Evolutionary conservation across 2,888 invertebrate genomes (phyloP).

Genomic region (Apodemia zela): DNA sequence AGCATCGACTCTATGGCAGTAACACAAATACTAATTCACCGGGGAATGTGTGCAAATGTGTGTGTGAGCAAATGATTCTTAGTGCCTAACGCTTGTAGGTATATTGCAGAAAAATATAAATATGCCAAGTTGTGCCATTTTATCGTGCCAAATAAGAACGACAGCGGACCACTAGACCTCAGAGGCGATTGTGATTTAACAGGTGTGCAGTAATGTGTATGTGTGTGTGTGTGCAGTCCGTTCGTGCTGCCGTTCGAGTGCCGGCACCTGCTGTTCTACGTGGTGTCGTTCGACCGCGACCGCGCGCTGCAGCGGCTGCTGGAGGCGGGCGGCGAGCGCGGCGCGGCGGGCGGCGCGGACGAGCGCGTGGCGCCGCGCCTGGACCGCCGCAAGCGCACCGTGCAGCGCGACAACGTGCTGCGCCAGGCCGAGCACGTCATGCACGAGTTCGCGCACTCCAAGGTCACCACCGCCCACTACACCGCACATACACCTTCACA

Average conservation of each 20-base stretch:
- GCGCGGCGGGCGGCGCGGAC: constrained; percentile 55
- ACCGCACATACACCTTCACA: too few relatives aligned
- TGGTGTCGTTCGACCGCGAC: constrained; percentile 98
- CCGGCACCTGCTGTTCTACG: constrained; percentile 96
- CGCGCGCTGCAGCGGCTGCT: constrained; percentile 96
- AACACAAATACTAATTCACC: too few relatives aligned
- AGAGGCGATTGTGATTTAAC: too few relatives aligned
- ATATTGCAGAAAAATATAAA: too few relatives aligned
- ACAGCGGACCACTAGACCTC: too few relatives aligned
- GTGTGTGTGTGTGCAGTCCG: constrained; percentile 79
- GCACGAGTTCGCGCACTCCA: constrained; percentile 94
- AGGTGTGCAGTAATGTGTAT: not conserved
- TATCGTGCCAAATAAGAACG: too few relatives aligned
- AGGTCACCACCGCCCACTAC: constrained; percentile 52
- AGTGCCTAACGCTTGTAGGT: too few relatives aligned
- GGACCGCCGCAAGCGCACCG: constrained; percentile 94
- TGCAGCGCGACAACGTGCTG: constrained; percentile 93
- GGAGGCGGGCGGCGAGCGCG: constrained; percentile 94
- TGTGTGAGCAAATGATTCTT: too few relatives aligned
- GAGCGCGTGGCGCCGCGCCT: constrained; percentile 95
- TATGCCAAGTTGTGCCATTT: too few relatives aligned
- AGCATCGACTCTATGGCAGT: too few relatives aligned
- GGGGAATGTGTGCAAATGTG: too few relatives aligned
- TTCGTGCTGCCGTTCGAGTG: constrained; percentile 99
- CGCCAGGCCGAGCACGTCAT: constrained; percentile 97